phyloP scores from a whole-genome alignment of 92 coral and sea anemone genomes.

The Diadumene lineata region DNA sequence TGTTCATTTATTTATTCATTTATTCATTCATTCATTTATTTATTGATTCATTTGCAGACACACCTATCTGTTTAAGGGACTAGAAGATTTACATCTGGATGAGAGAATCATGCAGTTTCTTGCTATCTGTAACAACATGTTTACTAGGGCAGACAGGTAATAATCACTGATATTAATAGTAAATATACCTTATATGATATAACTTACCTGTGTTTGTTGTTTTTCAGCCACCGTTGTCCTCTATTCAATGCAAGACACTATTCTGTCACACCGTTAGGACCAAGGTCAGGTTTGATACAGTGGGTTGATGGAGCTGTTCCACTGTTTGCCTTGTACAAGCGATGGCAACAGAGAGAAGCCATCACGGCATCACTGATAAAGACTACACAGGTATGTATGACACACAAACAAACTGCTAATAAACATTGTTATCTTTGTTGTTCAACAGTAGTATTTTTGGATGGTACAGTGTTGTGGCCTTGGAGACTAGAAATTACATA shows the following conservation, averaged over 20 bases:
- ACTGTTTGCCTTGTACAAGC: slow-evolving; percentile 87
- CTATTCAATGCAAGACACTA: slow-evolving; percentile 96
- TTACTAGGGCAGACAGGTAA: slow-evolving; percentile 96
- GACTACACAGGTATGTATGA: slow-evolving; percentile 75
- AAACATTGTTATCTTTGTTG: too few species aligned
- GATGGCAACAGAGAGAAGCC: slow-evolving; percentile 98
- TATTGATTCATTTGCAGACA: too few species aligned
- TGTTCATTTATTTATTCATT: too few species aligned
- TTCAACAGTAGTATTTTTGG: too few species aligned
- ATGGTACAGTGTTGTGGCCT: too few species aligned
- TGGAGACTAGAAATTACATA: too few species aligned
- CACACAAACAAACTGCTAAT: too few species aligned
- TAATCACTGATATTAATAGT: background rate
- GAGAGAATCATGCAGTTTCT: slow-evolving; percentile 98
- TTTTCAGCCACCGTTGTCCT: slow-evolving; percentile 75
- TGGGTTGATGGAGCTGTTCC: slow-evolving; percentile 99
- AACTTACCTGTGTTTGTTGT: too few species aligned
- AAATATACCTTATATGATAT: too few species aligned
- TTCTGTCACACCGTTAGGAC: slow-evolving; percentile 98
- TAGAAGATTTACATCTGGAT: slow-evolving; percentile 97
- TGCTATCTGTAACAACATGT: slow-evolving; percentile 97
- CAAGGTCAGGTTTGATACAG: slow-evolving; percentile 96
- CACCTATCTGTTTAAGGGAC: slow-evolving; percentile 95
- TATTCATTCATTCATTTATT: too few species aligned
- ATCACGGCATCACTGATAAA: slow-evolving; percentile 74